Evolutionary conservation across 2,888 invertebrate genomes (phyloP).

Genomic region (Andrena dorsata): DNA sequence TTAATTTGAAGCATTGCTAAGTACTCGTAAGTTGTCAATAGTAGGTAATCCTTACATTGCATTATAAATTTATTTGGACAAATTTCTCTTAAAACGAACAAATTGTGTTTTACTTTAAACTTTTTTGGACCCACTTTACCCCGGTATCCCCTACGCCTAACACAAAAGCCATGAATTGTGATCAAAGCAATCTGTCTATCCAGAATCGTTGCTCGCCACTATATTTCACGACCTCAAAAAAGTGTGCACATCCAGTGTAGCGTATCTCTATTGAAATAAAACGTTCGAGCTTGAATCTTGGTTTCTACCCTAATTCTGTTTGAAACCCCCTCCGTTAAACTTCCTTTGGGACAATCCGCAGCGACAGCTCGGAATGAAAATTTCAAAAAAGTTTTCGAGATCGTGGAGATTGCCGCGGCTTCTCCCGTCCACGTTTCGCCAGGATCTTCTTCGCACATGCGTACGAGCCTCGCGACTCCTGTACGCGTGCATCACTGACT

Average conservation of each 20-base stretch:
- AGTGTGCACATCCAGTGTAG: background rate
- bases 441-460: slow-evolving; percentile 49
- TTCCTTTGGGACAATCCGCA: too few relatives aligned
- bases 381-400: background rate
- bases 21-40: too few relatives aligned
- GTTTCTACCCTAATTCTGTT: too few relatives aligned
- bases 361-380: background rate
- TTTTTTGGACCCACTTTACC: too few relatives aligned
- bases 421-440: slow-evolving; percentile 1
- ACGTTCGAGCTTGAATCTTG: background rate
- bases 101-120: too few relatives aligned
- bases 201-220: background rate
- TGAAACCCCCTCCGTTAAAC: background rate
- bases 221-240: background rate
- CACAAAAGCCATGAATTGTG: too few relatives aligned
- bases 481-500: slow-evolving; percentile 19
- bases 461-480: slow-evolving; percentile 29
- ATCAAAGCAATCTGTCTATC: background rate
- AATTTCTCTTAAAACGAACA: too few relatives aligned
- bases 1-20: too few relatives aligned
- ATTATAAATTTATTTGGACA: too few relatives aligned
- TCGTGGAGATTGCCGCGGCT: background rate
- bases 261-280: background rate
- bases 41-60: too few relatives aligned
- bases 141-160: too few relatives aligned